These are phyloP conservation scores for Rapana venosa DNA, from an alignment of 2,888 invertebrate species.

Conservation along the genomic window DNA sequence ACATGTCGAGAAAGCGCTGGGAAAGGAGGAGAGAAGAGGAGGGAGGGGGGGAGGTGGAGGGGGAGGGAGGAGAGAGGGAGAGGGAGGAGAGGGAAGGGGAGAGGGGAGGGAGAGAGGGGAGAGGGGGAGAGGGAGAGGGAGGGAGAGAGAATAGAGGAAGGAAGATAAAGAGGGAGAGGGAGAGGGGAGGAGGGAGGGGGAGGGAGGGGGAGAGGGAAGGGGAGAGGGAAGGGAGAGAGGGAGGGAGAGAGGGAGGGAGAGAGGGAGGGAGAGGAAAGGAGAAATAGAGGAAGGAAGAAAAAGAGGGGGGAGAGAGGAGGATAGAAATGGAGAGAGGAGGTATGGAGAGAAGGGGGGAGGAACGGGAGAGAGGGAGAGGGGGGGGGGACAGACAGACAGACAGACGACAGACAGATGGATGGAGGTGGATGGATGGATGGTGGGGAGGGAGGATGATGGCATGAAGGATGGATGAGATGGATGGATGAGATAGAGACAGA, in stretches of 20 bases:
- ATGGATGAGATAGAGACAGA: background rate
- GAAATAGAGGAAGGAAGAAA: background rate
- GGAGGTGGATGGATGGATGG: background rate
- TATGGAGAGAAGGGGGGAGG: background rate
- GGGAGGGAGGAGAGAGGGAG: too few species aligned
- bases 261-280: too few species aligned
- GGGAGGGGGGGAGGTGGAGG: too few species aligned
- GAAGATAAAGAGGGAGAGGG: too few species aligned
- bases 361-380: background rate
- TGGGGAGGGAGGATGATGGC: background rate
- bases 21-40: too few species aligned
- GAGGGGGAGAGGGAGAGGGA: too few species aligned
- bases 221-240: background rate
- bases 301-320: background rate
- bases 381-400: too few species aligned
- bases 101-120: too few species aligned
- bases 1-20: too few species aligned
- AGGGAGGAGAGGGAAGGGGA: too few species aligned
- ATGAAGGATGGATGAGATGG: background rate
- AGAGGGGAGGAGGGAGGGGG: background rate
- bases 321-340: background rate
- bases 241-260: background rate
- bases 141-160: too few species aligned
- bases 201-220: background rate
- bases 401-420: background rate